Evolutionary conservation across 2,797 vertebrate species (phyloP).

Genomic region (Danio tinwini): DNA sequence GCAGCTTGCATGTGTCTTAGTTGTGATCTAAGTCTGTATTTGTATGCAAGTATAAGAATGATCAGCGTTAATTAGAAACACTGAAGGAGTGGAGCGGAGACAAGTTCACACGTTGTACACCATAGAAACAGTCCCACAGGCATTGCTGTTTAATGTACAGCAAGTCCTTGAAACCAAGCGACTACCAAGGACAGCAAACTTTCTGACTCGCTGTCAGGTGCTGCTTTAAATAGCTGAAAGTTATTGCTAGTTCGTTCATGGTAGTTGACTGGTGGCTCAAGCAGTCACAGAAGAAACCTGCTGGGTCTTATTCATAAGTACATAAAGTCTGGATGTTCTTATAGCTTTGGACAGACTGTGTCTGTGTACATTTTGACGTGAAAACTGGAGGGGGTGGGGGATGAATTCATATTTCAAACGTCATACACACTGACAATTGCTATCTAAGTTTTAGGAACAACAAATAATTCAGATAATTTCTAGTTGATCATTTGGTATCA

Average conservation of each 20-base stretch:
- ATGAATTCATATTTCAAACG: neutral
- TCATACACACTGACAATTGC: neutral
- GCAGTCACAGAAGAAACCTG: conserved; percentile 37
- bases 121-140: conserved; percentile 70
- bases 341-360: conserved; percentile 7
- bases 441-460: too few species aligned
- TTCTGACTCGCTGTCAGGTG: conserved; percentile 68
- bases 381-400: neutral
- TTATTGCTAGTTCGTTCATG: conserved; percentile 33
- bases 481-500: too few species aligned
- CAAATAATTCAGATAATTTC: too few species aligned
- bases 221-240: conserved; percentile 62
- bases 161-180: conserved; percentile 78
- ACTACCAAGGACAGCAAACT: conserved; percentile 70
- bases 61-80: conserved; percentile 82
- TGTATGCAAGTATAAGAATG: conserved; percentile 77
- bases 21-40: conserved; percentile 76
- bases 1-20: conserved; percentile 73
- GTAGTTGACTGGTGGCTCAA: conserved; percentile 54
- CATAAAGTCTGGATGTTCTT: conserved; percentile 10
- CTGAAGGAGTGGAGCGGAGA: conserved; percentile 56
- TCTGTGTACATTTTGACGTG: neutral
- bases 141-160: conserved; percentile 72
- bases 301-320: neutral
- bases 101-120: conserved; percentile 69